Evolutionary conservation across 2,113 vertebrate genomes (phyloP).

Genomic region (Rhombomys opimus): DNA sequence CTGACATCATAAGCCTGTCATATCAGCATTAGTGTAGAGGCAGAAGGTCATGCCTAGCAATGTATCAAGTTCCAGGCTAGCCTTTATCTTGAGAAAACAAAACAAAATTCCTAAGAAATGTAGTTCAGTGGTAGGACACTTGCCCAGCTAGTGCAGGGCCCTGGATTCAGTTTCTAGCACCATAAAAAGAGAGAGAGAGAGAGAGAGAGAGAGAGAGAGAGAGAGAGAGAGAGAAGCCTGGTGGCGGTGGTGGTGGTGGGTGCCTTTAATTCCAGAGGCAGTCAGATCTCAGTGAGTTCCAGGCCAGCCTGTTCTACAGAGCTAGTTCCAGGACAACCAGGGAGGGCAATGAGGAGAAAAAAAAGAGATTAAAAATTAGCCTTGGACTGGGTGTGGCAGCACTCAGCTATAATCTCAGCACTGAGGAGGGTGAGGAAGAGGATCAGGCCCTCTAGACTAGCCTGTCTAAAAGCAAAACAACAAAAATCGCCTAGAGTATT

Average conservation of each 20-base stretch:
- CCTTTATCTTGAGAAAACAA: background rate
- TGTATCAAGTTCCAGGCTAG: background rate
- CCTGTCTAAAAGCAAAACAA: background rate
- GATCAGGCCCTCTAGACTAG: background rate
- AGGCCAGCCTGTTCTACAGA: background rate
- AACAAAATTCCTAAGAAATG: background rate
- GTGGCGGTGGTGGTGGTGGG: background rate
- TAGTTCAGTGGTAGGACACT: background rate
- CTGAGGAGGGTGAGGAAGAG: background rate
- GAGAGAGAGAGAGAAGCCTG: background rate
- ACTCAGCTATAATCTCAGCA: background rate
- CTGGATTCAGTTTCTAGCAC: background rate
- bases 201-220: too few relatives aligned
- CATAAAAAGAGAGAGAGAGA: background rate
- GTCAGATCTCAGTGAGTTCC: background rate
- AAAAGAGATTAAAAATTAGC: background rate
- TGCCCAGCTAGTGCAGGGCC: background rate
- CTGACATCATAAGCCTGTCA: background rate
- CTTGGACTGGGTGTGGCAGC: background rate
- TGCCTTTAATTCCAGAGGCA: background rate
- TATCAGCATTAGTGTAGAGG: background rate
- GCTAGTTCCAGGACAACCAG: background rate
- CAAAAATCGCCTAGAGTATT: background rate
- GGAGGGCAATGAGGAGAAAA: background rate
- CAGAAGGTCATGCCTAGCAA: background rate